These are phyloP conservation scores for Zosterops borbonicus DNA, from an alignment of 2,113 vertebrate species.

Conservation along the genomic window DNA sequence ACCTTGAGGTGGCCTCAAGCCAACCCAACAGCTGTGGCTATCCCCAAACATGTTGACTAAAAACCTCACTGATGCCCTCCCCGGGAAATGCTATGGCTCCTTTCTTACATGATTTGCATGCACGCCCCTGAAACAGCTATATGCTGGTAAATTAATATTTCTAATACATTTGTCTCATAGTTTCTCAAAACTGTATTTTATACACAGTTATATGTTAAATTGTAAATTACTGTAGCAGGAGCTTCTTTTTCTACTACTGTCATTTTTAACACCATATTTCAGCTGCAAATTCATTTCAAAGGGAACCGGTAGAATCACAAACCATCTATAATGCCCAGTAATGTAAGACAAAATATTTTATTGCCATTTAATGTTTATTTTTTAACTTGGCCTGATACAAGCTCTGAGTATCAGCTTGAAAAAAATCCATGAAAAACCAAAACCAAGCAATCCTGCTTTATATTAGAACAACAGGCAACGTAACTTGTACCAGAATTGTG, in stretches of 20 bases:
- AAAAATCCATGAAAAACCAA: background rate
- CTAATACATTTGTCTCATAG: background rate
- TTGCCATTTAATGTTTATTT: background rate
- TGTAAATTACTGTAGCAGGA: background rate
- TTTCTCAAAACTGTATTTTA: background rate
- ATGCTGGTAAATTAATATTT: background rate
- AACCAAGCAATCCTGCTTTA: background rate
- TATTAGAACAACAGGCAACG: background rate
- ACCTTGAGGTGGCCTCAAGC: conserved; percentile 20
- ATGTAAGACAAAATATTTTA: background rate
- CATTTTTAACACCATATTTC: background rate
- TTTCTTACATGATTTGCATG: background rate
- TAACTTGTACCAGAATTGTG: background rate
- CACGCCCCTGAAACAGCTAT: background rate
- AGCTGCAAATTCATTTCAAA: background rate
- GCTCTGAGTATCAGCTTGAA: background rate
- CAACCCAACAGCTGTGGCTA: conserved; percentile 37
- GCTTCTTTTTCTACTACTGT: background rate
- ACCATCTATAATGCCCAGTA: background rate
- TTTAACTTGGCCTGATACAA: background rate
- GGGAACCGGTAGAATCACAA: background rate
- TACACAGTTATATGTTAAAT: background rate
- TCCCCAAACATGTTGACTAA: background rate
- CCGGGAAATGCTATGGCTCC: background rate
- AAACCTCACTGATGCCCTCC: background rate